Base-by-base conservation (phyloP, 1,140 invertebrate species). In the Drosophila paulistorum region DNA sequence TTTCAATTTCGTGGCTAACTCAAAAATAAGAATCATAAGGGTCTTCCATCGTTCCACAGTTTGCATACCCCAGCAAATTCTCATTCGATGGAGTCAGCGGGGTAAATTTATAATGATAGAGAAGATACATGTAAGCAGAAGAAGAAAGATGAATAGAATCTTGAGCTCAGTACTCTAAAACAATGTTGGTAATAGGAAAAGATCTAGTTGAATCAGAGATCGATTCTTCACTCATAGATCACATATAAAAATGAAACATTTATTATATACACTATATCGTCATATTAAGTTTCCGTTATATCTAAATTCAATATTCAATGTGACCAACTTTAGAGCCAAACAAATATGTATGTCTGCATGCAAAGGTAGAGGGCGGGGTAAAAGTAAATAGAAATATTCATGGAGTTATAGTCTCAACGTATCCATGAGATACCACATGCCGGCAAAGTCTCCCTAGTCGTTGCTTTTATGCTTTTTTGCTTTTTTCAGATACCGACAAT, bases 1-100 rank as follows among this genome's bases (percentile, higher is more conserved):
- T 76, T 82, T 79, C 71, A 66, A 73, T 86, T 82, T 87, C 61
- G 72, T 82, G 79, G 79, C 82, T 75, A 86, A 86, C 54, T 64
- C 63, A 76, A 71, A 57, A 65, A 67, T 67, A 75, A 70, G 39
- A 74, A 65, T 37, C 71, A 51, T 51, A 51, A 51, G 45, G 45
- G 45, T 51, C 45, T 51, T 51, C 2, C 20, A 9, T 45, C 17
- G 17, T 17, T 20, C 14, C 5, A 14, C 14, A 17, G 42, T 7
- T 48, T 17, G 7, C 14, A 48, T 10, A 10, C 45, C 45, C 45
- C 10, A 37, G 35, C 35, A 37, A 37, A 37, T 37, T 39, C 37
- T 39, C 37, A 13, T 39, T 13, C 11, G 11, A 39, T 13, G 37
- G 37, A 39, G 11, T 39, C 37, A 11, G 9, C 10, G 10, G 37